Evolutionary conservation across 2,888 invertebrate species (phyloP), one percentile per base, ranked within the genome.

Genomic region (Ferrisia virgata): DNA sequence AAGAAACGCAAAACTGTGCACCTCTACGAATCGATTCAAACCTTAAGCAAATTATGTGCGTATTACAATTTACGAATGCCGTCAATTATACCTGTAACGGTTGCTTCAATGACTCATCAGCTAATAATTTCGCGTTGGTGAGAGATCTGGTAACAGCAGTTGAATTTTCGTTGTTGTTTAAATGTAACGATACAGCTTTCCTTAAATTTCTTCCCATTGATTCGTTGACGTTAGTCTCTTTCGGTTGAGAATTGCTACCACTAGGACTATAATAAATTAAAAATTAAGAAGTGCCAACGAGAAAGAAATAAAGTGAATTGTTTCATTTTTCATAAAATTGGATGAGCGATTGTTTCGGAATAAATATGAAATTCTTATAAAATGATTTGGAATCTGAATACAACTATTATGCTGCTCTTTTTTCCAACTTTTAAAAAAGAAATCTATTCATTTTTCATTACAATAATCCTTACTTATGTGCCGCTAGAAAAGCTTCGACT

Each of bases 401-500:
- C n/a, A n/a, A n/a, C n/a, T n/a, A n/a, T n/a, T n/a, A n/a, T n/a
- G n/a, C n/a, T n/a, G n/a, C 25, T 15, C 8, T 25, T 6, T 13
- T 18, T n/a, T 9, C n/a, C 2, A 31, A 72, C 22, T 69, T 69
- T 58, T 13, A 28, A 15, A 69, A 25, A 13, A 25, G 28, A 69
- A 11, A 78, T 15, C 22, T n/a, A 36, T 18, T 33, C 11, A 36
- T 22, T 8, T 78, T 22, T 18, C n/a, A 58, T 28, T n/a, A n/a
- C 39, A 39, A 78, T 22, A 8, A 78, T n/a, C n/a, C 84, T 79
- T 69, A 84, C 84, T 80, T 64, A 40, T 80, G 79, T 40, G 79
- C 58, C n/a, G 80, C 72, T 40, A 84, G 28, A 69, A 84, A 84
- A 15, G 80, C 80, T 80, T 84, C 84, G 40, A 84, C 84, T 8